Conservation (phyloP, 2,888 invertebrate genomes). For the Chloromyia formosa region DNA sequence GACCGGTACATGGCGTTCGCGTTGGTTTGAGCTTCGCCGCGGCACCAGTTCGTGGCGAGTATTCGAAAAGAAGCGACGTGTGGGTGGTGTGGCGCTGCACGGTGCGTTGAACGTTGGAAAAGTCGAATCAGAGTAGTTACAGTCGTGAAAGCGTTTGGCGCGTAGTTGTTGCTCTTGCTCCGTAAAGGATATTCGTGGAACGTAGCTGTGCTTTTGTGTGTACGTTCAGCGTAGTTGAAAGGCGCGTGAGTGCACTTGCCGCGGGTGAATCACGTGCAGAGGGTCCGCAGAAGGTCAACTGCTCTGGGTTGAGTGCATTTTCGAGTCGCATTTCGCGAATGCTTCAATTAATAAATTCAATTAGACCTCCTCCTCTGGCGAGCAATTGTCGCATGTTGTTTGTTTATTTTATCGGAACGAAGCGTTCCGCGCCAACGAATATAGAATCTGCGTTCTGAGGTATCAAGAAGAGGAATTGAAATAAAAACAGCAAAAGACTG, state of each 20-base stretch:
- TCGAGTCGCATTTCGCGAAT: slow-evolving; percentile 10
- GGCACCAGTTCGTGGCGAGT: slow-evolving; percentile 35
- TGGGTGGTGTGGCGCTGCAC: neutral
- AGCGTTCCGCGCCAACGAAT: neutral
- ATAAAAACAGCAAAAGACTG: neutral
- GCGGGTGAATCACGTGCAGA: slow-evolving; percentile 20
- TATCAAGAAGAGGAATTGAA: neutral
- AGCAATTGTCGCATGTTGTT: neutral
- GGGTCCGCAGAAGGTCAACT: slow-evolving; percentile 15
- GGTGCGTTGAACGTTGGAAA: neutral
- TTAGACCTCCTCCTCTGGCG: neutral
- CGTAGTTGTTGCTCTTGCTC: neutral
- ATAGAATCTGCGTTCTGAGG: neutral
- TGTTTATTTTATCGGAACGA: neutral
- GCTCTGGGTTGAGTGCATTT: neutral
- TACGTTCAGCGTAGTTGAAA: too few relatives aligned
- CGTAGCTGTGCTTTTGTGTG: neutral
- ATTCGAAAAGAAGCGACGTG: slow-evolving; percentile 3
- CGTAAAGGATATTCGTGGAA: neutral
- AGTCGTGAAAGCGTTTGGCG: slow-evolving; percentile 18
- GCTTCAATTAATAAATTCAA: slow-evolving; percentile 19
- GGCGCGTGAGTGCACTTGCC: neutral
- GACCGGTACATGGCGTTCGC: slow-evolving; percentile 7
- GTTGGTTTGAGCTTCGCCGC: neutral
- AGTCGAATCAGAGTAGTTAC: neutral